A percentile compares a stretch with the other conserved stretches of the same genome.
These are phyloP conservation scores for Pseudanteris insignis DNA, from an alignment of 2,888 invertebrate genomes.

Conservation along the genomic window DNA sequence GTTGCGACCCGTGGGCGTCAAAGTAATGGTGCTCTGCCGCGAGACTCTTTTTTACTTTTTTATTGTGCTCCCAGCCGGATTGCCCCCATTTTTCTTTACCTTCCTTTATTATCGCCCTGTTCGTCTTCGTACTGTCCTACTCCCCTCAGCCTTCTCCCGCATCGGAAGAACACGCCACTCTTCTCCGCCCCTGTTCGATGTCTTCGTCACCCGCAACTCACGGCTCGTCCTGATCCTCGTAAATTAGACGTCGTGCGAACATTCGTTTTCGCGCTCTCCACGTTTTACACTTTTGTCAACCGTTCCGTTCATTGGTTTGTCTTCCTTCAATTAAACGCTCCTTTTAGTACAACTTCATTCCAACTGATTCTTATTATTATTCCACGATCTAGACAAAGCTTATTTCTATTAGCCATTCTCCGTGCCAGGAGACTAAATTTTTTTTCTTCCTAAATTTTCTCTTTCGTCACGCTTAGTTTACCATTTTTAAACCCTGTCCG, in stretches of 20 bases:
- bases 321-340: slow-evolving; percentile 31
- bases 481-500: too few species aligned
- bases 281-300: slow-evolving; percentile 21
- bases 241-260: slow-evolving; percentile 26
- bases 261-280: slow-evolving; percentile 34
- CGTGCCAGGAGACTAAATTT: too few species aligned
- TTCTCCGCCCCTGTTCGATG: not conserved
- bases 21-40: slow-evolving; percentile 63
- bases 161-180: too few species aligned
- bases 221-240: too few species aligned
- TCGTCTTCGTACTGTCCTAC: slow-evolving; percentile 5
- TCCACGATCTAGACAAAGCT: too few species aligned
- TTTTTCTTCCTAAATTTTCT: too few species aligned
- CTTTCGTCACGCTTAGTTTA: too few species aligned
- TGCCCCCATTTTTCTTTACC: slow-evolving; percentile 10
- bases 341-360: slow-evolving; percentile 27
- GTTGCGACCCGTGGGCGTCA: slow-evolving; percentile 51
- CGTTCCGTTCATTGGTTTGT: slow-evolving; percentile 15
- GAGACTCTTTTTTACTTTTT: slow-evolving; percentile 52
- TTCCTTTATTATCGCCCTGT: slow-evolving; percentile 9
- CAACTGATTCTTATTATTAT: too few species aligned
- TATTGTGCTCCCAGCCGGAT: too few species aligned
- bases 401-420: too few species aligned
- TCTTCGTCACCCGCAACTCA: too few species aligned
- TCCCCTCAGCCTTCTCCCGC: slow-evolving; percentile 12